Percentiles rank a stretch among this genome's conserved stretches.
phyloP scores from a whole-genome alignment of 2,888 invertebrate species.

The Andrena bicolor region DNA sequence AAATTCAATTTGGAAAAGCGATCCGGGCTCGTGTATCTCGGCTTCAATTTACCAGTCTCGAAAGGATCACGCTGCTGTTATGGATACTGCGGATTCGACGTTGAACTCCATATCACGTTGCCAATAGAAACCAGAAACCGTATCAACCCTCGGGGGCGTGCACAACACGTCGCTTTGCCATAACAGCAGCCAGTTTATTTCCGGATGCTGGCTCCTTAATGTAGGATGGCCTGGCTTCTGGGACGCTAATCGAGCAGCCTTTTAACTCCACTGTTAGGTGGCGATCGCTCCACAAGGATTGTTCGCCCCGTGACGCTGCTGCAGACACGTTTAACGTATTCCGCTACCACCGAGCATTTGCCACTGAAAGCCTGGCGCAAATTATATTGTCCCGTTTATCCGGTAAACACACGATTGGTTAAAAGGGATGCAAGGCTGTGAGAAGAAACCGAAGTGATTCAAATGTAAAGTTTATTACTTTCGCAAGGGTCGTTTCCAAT shows the following conservation, averaged over 20 bases:
- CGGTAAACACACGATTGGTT: too few relatives aligned
- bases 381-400: too few relatives aligned
- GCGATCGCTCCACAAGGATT: not conserved
- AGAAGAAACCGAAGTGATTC: too few relatives aligned
- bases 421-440: too few relatives aligned
- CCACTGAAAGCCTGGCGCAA: too few relatives aligned
- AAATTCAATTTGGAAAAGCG: conserved; percentile 74
- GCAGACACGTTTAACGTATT: too few relatives aligned
- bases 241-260: not conserved
- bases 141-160: conserved; percentile 64
- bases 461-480: too few relatives aligned
- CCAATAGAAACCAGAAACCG: conserved; percentile 73
- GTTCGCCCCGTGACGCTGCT: too few relatives aligned
- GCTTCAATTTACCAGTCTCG: conserved; percentile 69
- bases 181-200: conserved; percentile 58
- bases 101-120: conserved; percentile 70
- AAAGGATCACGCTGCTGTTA: conserved; percentile 71
- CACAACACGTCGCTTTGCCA: conserved; percentile 59
- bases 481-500: too few relatives aligned
- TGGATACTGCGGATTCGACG: conserved; percentile 73
- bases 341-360: too few relatives aligned
- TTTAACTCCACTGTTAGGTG: not conserved
- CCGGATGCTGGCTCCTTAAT: conserved; percentile 51
- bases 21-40: conserved; percentile 69
- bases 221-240: conserved; percentile 3